Percentiles rank a stretch among this genome's conserved stretches.
Evolutionary conservation across 2,113 vertebrate species (phyloP).

Genomic region (Callocephalon fimbriatum): DNA sequence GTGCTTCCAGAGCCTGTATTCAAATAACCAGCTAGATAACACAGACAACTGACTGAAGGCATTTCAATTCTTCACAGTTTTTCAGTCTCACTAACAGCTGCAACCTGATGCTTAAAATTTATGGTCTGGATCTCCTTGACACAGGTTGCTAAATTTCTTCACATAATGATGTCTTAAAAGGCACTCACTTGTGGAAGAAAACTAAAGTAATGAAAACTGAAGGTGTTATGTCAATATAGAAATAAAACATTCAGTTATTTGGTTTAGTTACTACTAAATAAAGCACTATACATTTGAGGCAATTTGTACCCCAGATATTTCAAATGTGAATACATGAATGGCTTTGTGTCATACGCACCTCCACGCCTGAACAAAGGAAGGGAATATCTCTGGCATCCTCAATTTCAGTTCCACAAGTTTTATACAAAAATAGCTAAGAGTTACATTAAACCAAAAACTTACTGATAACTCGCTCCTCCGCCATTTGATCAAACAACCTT

Average conservation of each 20-base stretch:
- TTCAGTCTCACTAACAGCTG: neutral
- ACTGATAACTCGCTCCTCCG: neutral
- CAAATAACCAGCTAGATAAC: neutral
- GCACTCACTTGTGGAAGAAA: neutral
- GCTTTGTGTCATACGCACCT: constrained; percentile 21
- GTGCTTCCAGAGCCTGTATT: neutral
- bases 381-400: constrained; percentile 27
- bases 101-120: neutral
- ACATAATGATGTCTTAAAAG: neutral
- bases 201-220: neutral
- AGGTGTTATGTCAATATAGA: neutral
- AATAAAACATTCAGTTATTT: neutral
- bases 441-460: neutral
- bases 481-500: neutral
- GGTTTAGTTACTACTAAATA: neutral
- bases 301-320: neutral
- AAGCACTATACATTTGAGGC: neutral
- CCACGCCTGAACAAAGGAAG: neutral
- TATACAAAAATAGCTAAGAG: neutral
- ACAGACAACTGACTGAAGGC: neutral
- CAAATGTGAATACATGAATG: neutral
- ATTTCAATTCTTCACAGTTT: neutral
- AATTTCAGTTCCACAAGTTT: constrained; percentile 1
- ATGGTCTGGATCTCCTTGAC: neutral
- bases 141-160: neutral